Percentiles rank a stretch among this genome's conserved stretches.
These are phyloP conservation scores for Cossypha caffra DNA, from an alignment of 2,797 vertebrate species.

Conservation along the genomic window DNA sequence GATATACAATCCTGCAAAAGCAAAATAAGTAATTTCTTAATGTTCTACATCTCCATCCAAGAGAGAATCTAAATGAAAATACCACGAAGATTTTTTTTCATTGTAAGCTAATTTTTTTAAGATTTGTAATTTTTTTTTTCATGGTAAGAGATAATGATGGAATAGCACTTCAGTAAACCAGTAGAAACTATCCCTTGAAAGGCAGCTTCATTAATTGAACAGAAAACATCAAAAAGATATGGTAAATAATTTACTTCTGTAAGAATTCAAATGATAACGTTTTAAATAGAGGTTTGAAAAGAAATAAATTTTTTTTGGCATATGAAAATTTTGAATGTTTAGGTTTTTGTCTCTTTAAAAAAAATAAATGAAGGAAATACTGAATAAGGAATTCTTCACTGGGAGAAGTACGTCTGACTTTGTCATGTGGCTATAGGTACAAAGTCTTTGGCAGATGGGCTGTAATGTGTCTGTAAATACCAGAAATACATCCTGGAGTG, in stretches of 20 bases:
- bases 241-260: neutral
- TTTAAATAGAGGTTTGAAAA: neutral
- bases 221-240: neutral
- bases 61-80: neutral
- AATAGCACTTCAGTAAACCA: neutral
- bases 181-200: neutral
- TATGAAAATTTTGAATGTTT: neutral
- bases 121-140: neutral
- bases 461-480: neutral
- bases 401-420: neutral
- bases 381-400: neutral
- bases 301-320: rapidly evolving
- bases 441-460: neutral
- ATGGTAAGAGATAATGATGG: neutral
- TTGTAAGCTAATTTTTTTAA: neutral
- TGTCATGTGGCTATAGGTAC: neutral
- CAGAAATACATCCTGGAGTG: neutral
- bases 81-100: neutral
- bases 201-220: neutral
- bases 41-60: neutral
- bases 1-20: neutral
- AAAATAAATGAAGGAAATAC: neutral
- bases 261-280: neutral
- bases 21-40: neutral
- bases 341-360: rapidly evolving